These are phyloP conservation scores for Thumatha senex DNA, from an alignment of 2,888 invertebrate genomes.

Conservation along the genomic window DNA sequence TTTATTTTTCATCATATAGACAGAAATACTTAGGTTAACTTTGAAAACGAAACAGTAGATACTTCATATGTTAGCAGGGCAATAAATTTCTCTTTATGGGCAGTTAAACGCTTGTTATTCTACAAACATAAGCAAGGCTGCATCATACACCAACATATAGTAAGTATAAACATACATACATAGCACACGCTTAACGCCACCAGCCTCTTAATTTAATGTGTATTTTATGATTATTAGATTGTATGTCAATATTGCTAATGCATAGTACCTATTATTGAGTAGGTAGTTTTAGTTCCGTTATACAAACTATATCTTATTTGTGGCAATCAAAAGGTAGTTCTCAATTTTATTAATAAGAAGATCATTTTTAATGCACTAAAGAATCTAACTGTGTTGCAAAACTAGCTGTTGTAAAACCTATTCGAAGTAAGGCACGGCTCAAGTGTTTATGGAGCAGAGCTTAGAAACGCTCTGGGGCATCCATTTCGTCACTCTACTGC, in stretches of 20 bases:
- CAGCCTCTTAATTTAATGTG: conserved; percentile 34
- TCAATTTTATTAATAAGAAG: no score
- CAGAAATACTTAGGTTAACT: conserved; percentile 40
- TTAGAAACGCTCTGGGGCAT: no score
- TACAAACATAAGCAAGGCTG: conserved; percentile 59
- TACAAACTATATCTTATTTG: no score
- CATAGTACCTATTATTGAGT: not conserved
- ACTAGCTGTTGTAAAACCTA: no score
- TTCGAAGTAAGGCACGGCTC: no score
- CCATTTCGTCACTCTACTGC: no score
- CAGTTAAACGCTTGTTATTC: conserved; percentile 72
- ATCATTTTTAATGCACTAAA: no score
- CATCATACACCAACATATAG: conserved; percentile 53
- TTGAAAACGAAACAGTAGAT: conserved; percentile 53
- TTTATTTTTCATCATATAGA: not conserved
- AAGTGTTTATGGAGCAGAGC: no score
- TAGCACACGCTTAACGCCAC: conserved; percentile 12
- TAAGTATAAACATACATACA: conserved; percentile 39
- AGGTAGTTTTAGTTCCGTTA: not conserved
- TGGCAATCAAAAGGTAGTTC: no score
- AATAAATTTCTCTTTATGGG: conserved; percentile 71
- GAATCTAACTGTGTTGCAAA: no score
- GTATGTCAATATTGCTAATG: conserved; percentile 32
- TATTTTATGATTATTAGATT: conserved; percentile 42
- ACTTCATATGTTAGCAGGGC: conserved; percentile 57